These are phyloP conservation scores for Balaeniceps rex DNA, from an alignment of 2,113 vertebrate species.

Conservation along the genomic window DNA sequence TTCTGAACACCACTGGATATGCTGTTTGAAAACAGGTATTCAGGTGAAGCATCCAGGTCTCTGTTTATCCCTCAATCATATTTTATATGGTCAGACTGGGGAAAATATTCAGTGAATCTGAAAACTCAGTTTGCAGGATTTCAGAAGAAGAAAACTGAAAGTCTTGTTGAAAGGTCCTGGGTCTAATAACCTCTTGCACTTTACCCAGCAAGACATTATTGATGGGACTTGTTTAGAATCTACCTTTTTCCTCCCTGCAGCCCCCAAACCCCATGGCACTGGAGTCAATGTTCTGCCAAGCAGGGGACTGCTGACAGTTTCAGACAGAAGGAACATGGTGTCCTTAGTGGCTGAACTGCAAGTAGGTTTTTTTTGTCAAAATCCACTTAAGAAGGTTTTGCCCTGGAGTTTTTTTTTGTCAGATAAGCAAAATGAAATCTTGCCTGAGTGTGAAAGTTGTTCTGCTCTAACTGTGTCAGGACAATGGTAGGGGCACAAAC, in stretches of 20 bases:
- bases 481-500: neutral
- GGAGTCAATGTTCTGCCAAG: neutral
- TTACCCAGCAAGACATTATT: neutral
- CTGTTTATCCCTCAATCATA: neutral
- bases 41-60: neutral
- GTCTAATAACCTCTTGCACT: neutral
- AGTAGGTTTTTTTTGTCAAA: neutral
- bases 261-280: neutral
- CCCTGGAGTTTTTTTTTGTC: neutral
- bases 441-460: neutral
- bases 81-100: neutral
- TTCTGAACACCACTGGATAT: constrained; percentile 19
- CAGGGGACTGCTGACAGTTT: neutral
- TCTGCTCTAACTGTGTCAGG: neutral
- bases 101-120: neutral
- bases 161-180: neutral
- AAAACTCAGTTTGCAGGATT: neutral
- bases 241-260: neutral
- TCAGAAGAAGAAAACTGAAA: neutral
- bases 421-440: neutral
- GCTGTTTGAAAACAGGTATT: constrained; percentile 19
- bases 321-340: neutral
- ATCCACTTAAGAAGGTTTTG: neutral
- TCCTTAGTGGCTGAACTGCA: neutral
- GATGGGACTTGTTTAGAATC: neutral